Evolutionary conservation across 2,888 invertebrate genomes (phyloP).

Genomic region (Gerosis bhagava): DNA sequence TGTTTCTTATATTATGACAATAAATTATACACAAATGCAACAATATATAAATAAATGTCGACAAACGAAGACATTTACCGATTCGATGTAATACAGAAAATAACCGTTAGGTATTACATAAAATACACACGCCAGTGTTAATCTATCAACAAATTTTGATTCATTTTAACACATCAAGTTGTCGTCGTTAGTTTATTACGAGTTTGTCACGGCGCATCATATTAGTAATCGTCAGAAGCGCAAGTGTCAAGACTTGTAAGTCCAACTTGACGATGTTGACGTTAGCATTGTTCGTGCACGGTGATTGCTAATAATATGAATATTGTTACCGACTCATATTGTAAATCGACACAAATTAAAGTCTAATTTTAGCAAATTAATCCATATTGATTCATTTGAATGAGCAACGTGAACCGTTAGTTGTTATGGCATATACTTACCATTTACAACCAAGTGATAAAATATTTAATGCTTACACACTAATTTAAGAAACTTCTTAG

Average conservation of each 20-base stretch:
- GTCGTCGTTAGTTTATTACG: constrained; percentile 33
- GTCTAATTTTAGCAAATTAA: constrained; percentile 37
- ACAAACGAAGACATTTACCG: no score
- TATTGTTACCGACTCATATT: constrained; percentile 50
- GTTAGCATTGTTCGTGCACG: constrained; percentile 50
- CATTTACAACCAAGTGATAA: no score
- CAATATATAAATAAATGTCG: no score
- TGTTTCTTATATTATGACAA: no score
- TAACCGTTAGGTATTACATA: constrained; percentile 9
- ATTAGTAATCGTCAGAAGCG: constrained; percentile 47
- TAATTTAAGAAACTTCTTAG: no score
- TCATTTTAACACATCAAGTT: constrained; percentile 18
- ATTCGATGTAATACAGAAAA: no score
- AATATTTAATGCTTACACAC: no score
- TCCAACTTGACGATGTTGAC: constrained; percentile 52
- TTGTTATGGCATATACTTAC: constrained; percentile 12
- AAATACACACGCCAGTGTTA: constrained; percentile 3
- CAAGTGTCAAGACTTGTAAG: constrained; percentile 66
- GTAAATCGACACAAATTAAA: constrained; percentile 42
- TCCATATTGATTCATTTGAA: constrained; percentile 23
- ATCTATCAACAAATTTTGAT: constrained; percentile 15
- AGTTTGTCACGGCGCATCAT: constrained; percentile 51
- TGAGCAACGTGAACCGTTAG: constrained; percentile 17
- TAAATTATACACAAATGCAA: no score
- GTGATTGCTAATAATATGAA: constrained; percentile 70